These are phyloP conservation scores for Hydrochoerus hydrochaeris DNA, from an alignment of 2,113 vertebrate species.

Conservation along the genomic window DNA sequence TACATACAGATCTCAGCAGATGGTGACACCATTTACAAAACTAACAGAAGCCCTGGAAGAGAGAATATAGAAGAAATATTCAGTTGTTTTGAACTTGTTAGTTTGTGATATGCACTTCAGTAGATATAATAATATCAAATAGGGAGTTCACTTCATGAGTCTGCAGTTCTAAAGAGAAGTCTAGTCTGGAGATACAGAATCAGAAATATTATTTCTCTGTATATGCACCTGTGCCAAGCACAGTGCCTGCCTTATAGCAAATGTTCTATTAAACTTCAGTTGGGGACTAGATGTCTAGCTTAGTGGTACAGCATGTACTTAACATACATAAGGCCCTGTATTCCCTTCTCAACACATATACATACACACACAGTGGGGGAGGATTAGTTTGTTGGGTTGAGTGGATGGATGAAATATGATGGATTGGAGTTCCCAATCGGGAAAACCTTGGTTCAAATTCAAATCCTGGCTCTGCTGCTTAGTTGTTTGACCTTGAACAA, in stretches of 20 bases:
- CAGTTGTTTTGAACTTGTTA: neutral
- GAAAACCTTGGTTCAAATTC: constrained; percentile 32
- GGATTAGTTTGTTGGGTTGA: neutral
- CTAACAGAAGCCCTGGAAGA: neutral
- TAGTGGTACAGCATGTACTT: neutral
- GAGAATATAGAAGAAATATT: neutral
- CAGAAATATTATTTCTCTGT: neutral
- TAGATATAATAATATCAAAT: neutral
- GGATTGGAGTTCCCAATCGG: constrained; percentile 21
- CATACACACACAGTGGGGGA: neutral
- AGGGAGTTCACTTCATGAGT: neutral
- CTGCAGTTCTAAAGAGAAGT: neutral
- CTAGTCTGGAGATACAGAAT: neutral
- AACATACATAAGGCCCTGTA: neutral
- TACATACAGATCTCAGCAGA: neutral
- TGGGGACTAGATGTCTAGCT: neutral
- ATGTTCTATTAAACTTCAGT: neutral
- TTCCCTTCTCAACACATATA: neutral
- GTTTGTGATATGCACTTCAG: neutral
- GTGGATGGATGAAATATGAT: neutral
- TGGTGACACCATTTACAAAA: neutral
- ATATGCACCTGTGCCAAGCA: neutral
- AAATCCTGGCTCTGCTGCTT: constrained; percentile 38
- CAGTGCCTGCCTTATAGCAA: neutral
- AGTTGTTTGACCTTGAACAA: neutral